Conservation (phyloP, 64 coral and sea anemone genomes). For the Stichodactyla helianthus region DNA sequence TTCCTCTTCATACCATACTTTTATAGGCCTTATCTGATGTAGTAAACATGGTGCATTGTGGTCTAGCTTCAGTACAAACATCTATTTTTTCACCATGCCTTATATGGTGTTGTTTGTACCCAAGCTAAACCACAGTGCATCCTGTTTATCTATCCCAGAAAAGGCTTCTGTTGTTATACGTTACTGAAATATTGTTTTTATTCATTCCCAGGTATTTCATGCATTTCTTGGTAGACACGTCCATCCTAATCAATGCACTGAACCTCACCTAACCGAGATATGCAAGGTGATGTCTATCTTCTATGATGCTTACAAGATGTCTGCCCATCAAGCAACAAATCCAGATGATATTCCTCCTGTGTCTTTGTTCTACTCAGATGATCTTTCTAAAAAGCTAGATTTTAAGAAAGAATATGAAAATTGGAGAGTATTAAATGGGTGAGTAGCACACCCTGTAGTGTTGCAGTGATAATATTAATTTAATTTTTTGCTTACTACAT, state of each 20-base stretch:
- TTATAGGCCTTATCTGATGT: no score
- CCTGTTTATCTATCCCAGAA: no score
- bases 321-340: conserved; percentile 2
- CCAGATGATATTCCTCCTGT: conserved; percentile 29
- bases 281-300: conserved; percentile 61
- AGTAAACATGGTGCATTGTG: no score
- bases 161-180: not conserved
- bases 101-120: no score
- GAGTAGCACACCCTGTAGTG: not conserved
- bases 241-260: conserved; percentile 50
- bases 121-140: no score
- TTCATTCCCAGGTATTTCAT: conserved; percentile 53
- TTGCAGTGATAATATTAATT: no score
- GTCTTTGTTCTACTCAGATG: conserved; percentile 90
- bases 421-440: conserved; percentile 45
- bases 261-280: conserved; percentile 62
- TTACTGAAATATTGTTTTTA: not conserved
- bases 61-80: no score
- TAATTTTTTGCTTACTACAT: no score
- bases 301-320: conserved; percentile 45
- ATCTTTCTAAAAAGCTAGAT: conserved; percentile 86
- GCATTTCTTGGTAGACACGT: conserved; percentile 57
- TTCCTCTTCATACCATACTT: no score
- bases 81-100: no score
- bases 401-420: conserved; percentile 95